These are phyloP conservation scores for Nylanderia fulva DNA, from an alignment of 1,140 invertebrate species.

Conservation along the genomic window DNA sequence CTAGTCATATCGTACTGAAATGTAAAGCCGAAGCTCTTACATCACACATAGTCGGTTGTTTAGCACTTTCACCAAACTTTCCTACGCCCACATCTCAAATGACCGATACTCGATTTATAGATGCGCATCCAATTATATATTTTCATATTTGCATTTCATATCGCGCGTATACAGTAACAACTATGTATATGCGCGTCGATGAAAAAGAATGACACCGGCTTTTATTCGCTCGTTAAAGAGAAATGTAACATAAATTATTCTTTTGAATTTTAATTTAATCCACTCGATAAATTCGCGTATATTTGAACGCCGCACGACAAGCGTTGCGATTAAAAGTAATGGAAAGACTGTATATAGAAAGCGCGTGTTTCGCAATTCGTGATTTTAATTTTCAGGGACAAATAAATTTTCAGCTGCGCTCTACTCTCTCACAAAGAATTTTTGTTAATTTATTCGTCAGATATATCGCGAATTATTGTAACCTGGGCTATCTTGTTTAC, in stretches of 20 bases:
- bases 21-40: conserved; percentile 33
- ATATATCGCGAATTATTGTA: not conserved
- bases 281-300: not conserved
- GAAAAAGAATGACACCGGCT: not conserved
- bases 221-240: not conserved
- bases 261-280: not conserved
- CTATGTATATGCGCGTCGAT: not conserved
- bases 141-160: no score
- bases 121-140: conserved; percentile 16
- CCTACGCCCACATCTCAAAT: conserved; percentile 21
- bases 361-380: not conserved
- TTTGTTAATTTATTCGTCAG: not conserved
- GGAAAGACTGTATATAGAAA: not conserved
- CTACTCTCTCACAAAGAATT: not conserved
- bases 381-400: not conserved
- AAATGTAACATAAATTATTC: not conserved
- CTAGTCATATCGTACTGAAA: conserved; percentile 9
- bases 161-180: not conserved
- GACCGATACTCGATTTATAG: conserved; percentile 27
- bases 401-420: not conserved
- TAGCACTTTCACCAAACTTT: conserved; percentile 54
- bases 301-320: not conserved
- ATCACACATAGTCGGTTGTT: conserved; percentile 30
- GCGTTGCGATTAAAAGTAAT: not conserved
- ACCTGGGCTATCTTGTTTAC: not conserved